Evolutionary conservation across 1,140 invertebrate species (phyloP), one percentile per base, ranked within the genome.

Genomic region (Amphibalanus amphitrite): DNA sequence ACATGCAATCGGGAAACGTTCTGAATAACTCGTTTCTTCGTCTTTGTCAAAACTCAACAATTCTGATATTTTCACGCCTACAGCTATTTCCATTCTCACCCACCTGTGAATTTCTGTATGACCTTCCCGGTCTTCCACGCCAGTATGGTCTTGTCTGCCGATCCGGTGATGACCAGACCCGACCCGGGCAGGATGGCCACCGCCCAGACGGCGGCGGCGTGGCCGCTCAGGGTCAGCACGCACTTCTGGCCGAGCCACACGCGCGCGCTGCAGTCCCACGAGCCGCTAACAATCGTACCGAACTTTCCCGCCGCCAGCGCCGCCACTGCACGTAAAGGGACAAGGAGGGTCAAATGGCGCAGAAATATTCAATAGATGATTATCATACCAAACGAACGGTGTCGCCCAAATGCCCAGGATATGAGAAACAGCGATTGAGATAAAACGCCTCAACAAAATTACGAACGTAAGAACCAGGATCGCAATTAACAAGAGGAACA

Each of bases 71-170:
- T n/a, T n/a, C n/a, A n/a, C n/a, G n/a, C n/a, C n/a, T n/a, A n/a
- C n/a, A n/a, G n/a, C n/a, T n/a, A n/a, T n/a, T n/a, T n/a, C n/a
- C n/a, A n/a, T n/a, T n/a, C n/a, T n/a, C 64, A 65, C 64, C 64
- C 64, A 65, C 64, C 38, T 8, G 38, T 38, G 38, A 38, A 38
- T 17, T 38, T 38, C 38, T 38, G 38, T 17, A 38, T 17, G 38
- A 72, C 73, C 71, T 72, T 74, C 29, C 82, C 83, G 69, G 79
- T 78, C 33, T 84, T 85, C 93, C 93, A 97, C 17, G 95, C 77
- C 75, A 88, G 88, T 69, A 98, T 90, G 23, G 85, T 87, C 81
- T 93, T 95, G 80, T 98, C 96, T 28, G 95, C 96, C 1, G 89
- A 91, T 17, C 87, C 92, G 28, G 94, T 95, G 0, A 93, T 82